These are phyloP conservation scores for Amniataba percoides DNA, from an alignment of 2,797 vertebrate genomes.

Conservation along the genomic window DNA sequence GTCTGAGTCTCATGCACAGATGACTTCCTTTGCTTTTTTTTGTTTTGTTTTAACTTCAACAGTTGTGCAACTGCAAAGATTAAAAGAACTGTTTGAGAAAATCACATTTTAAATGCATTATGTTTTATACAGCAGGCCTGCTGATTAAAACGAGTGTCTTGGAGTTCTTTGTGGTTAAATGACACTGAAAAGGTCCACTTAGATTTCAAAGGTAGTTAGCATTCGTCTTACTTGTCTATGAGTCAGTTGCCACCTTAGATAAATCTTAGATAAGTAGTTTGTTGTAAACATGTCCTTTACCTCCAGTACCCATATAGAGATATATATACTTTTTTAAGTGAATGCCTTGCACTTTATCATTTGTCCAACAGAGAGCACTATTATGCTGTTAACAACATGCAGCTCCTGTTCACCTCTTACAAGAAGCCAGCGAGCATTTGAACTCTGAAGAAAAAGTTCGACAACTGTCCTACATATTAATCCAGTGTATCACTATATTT, in stretches of 20 bases:
- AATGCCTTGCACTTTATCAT: constrained; percentile 44
- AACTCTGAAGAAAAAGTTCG: background rate
- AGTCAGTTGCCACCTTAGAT: too few relatives aligned
- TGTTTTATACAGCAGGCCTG: constrained; percentile 1
- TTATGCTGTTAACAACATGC: background rate
- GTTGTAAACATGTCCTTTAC: background rate
- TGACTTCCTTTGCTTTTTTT: constrained; percentile 19
- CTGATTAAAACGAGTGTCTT: background rate
- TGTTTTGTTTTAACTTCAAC: constrained; percentile 35
- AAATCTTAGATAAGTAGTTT: background rate
- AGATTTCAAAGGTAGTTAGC: background rate
- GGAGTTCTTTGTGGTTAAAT: background rate
- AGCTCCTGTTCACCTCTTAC: background rate
- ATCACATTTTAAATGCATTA: background rate
- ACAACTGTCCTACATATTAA: background rate
- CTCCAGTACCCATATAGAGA: background rate
- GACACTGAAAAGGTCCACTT: background rate
- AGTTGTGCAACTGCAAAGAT: constrained; percentile 47
- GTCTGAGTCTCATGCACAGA: constrained; percentile 13
- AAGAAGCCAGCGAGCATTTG: background rate
- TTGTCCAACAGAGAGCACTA: constrained; percentile 63
- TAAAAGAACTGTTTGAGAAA: constrained; percentile 48
- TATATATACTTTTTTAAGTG: background rate
- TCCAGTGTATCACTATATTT: background rate
- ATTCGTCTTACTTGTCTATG: too few relatives aligned